Conservation (phyloP, 2,113 vertebrate genomes). For the Calyptommatus sinebrachiatus region DNA sequence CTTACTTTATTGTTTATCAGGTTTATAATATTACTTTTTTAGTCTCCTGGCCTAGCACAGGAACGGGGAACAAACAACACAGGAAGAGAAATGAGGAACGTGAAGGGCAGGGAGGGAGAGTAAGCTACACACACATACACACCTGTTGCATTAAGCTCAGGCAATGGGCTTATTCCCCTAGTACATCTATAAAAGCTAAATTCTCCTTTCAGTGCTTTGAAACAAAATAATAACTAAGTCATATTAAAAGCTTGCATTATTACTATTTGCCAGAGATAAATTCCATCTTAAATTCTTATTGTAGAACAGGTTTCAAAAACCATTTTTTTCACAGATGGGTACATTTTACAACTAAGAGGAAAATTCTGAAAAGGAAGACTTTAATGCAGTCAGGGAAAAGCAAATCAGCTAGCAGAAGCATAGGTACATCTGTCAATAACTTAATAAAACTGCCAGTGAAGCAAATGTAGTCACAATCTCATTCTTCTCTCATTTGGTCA, state of each 20-base stretch:
- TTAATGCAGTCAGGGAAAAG: slow-evolving; percentile 21
- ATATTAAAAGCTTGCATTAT: not conserved
- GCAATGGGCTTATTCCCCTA: not conserved
- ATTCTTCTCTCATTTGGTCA: not conserved
- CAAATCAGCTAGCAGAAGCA: slow-evolving; percentile 15
- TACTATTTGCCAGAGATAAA: not conserved
- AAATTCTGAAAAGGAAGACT: slow-evolving; percentile 7
- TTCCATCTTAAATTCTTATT: not conserved
- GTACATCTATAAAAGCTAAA: not conserved
- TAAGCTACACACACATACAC: no score
- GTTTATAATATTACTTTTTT: not conserved
- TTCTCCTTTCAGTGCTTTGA: not conserved
- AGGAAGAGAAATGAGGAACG: no score
- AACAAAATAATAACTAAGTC: not conserved
- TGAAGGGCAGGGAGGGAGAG: no score
- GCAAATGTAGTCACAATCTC: not conserved
- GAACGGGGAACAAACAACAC: no score
- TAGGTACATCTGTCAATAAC: slow-evolving; percentile 34
- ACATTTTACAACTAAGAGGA: slow-evolving; percentile 2
- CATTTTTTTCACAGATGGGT: not conserved
- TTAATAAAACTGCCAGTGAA: slow-evolving; percentile 22
- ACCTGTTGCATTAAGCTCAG: no score
- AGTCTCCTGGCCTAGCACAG: no score
- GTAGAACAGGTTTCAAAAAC: not conserved
- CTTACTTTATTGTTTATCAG: not conserved